These are phyloP conservation scores for Pseudachorutes palmiensis DNA, from an alignment of 1,140 invertebrate genomes.

Conservation along the genomic window DNA sequence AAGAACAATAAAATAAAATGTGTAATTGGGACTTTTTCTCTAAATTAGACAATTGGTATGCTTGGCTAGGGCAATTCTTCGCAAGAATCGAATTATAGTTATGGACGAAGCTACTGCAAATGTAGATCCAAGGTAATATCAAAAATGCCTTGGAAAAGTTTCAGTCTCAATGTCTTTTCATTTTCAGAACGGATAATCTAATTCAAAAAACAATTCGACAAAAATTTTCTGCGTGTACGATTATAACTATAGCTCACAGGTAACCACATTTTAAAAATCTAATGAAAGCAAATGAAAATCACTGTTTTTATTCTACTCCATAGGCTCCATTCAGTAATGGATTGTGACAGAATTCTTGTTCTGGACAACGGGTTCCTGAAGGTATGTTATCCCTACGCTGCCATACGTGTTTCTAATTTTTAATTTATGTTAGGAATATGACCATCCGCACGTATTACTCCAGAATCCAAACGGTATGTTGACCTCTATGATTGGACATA, in stretches of 20 bases:
- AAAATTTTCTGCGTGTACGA: constrained; percentile 24
- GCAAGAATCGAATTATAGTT: constrained; percentile 44
- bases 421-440: constrained; percentile 29
- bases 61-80: constrained; percentile 46
- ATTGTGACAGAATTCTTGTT: constrained; percentile 31
- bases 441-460: constrained; percentile 38
- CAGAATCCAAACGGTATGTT: constrained; percentile 30
- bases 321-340: constrained; percentile 31
- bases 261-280: constrained; percentile 20
- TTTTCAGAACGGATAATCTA: constrained; percentile 49
- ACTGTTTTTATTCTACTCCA: too few species aligned
- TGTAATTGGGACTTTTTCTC: too few species aligned
- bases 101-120: constrained; percentile 50
- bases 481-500: constrained; percentile 24
- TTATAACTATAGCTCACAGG: constrained; percentile 31
- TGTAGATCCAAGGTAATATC: constrained; percentile 38
- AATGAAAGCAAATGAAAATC: constrained; percentile 19
- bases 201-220: constrained; percentile 41
- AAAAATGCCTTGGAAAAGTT: background rate
- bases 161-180: background rate
- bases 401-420: background rate
- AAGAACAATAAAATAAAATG: too few species aligned
- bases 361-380: constrained; percentile 23
- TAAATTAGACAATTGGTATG: constrained; percentile 47
- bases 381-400: constrained; percentile 7